phyloP scores from a whole-genome alignment of 1,140 invertebrate genomes.

The Pteromalus puparum region DNA sequence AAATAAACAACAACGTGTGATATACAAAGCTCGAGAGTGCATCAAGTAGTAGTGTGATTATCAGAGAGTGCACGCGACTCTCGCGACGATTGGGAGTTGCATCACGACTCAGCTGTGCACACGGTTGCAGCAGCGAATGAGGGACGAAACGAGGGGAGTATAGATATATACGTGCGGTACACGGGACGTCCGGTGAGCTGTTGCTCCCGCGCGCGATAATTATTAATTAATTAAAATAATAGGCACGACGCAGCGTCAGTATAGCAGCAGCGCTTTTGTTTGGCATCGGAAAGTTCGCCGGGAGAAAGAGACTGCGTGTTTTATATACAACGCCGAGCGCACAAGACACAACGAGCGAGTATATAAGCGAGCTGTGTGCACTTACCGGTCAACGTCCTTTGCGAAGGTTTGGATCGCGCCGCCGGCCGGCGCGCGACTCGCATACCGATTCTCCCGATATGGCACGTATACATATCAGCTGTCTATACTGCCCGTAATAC shows the following conservation, averaged over 20 bases:
- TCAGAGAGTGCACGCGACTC: background rate
- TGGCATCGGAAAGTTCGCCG: background rate
- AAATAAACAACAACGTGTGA: too few species aligned
- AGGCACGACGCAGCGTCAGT: background rate
- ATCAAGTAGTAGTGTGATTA: background rate
- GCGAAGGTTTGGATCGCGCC: conserved; percentile 67
- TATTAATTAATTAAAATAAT: conserved; percentile 31
- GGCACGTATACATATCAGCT: conserved; percentile 40
- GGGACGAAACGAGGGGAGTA: too few species aligned
- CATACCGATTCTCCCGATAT: conserved; percentile 61
- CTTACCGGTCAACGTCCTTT: conserved; percentile 69
- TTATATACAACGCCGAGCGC: conserved; percentile 27
- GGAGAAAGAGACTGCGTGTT: conserved; percentile 34
- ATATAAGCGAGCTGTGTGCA: conserved; percentile 3
- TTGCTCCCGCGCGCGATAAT: background rate
- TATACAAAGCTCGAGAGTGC: too few species aligned
- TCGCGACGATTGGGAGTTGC: conserved; percentile 37
- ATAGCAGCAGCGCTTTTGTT: background rate
- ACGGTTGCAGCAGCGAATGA: too few species aligned
- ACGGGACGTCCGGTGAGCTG: background rate
- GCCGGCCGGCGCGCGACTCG: conserved; percentile 56
- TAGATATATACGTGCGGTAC: background rate
- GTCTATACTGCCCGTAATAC: conserved; percentile 38
- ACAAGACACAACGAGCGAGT: background rate
- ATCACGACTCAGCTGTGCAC: conserved; percentile 48